phyloP scores from a whole-genome alignment of 2,888 invertebrate genomes.

The Mactromeris polynyma region DNA sequence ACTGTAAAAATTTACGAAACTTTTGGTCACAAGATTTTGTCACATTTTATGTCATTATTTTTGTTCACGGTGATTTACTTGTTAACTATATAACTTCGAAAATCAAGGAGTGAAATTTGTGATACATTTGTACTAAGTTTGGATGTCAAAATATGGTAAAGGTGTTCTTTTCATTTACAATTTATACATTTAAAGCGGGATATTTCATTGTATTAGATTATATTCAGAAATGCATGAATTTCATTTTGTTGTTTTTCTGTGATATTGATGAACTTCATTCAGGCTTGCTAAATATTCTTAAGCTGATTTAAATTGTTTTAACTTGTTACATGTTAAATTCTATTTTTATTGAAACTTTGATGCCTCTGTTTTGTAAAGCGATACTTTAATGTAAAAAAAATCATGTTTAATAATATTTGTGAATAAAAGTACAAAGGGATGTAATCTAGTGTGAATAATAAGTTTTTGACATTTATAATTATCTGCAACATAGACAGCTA shows the following conservation, averaged over 20 bases:
- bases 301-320: neutral
- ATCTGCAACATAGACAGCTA: too few relatives aligned
- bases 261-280: too few relatives aligned
- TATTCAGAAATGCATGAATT: neutral
- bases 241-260: neutral
- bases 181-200: neutral
- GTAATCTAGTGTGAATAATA: too few relatives aligned
- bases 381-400: neutral
- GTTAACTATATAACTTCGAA: neutral
- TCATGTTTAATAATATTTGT: neutral
- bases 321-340: neutral
- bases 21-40: neutral
- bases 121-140: neutral
- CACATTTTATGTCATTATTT: neutral
- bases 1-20: neutral
- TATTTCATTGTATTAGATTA: neutral
- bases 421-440: neutral
- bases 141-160: neutral
- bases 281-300: neutral
- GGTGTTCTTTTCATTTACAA: neutral
- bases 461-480: too few relatives aligned
- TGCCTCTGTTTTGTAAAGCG: neutral
- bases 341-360: neutral
- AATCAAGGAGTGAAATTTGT: neutral
- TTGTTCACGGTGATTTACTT: neutral